Percentiles rank a stretch among this genome's conserved stretches.
phyloP scores from a whole-genome alignment of 2,797 vertebrate species.

The Rhinichthys osculus region DNA sequence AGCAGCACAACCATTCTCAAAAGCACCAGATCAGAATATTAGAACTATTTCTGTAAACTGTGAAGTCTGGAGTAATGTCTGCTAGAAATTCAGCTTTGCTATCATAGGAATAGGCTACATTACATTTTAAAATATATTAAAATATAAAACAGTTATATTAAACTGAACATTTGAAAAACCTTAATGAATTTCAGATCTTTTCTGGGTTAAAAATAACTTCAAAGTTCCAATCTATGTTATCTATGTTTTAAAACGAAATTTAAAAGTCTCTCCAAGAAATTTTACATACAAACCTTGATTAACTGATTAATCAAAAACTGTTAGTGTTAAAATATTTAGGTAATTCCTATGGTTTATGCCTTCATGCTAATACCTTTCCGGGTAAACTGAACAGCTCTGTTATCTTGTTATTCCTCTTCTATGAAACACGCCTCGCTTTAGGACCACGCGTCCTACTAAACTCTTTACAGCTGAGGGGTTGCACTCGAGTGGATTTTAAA shows the following conservation, averaged over 20 bases:
- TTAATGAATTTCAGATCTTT: too few relatives aligned
- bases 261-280: not conserved
- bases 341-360: not conserved
- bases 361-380: not conserved
- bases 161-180: not conserved
- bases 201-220: not conserved
- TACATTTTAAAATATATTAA: not conserved
- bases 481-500: slow-evolving; percentile 55
- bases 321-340: not conserved
- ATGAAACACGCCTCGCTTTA: slow-evolving; percentile 22
- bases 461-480: slow-evolving; percentile 55
- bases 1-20: not conserved
- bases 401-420: not conserved
- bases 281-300: not conserved
- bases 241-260: not conserved
- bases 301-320: not conserved
- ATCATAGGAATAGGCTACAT: not conserved
- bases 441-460: slow-evolving; percentile 58
- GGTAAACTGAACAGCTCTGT: not conserved
- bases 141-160: not conserved
- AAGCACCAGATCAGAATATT: not conserved
- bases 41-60: not conserved
- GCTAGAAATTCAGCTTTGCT: not conserved
- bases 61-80: not conserved
- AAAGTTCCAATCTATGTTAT: not conserved